Percentiles rank a stretch among this genome's conserved stretches.
Conservation (phyloP, 2,888 invertebrate species). For the Ectemnius lituratus region DNA sequence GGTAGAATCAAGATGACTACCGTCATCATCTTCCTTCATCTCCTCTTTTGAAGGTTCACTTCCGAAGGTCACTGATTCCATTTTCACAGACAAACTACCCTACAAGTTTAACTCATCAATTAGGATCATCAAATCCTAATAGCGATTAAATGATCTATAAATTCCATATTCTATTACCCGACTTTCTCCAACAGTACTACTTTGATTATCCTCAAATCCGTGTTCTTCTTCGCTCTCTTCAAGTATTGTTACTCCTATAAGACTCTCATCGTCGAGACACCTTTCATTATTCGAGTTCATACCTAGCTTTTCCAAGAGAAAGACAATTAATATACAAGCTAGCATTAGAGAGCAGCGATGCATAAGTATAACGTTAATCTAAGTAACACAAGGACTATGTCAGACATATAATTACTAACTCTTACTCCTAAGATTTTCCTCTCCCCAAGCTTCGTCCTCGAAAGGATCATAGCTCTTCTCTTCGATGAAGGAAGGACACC, state of each 20-base stretch:
- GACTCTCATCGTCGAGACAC: too few species aligned
- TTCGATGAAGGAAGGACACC: not conserved
- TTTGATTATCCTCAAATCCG: too few species aligned
- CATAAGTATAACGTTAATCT: not conserved
- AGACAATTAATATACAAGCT: not conserved
- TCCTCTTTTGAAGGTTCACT: not conserved
- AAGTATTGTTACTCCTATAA: too few species aligned
- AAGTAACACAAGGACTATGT: not conserved
- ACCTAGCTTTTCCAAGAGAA: too few species aligned
- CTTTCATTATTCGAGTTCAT: too few species aligned
- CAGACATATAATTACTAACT: not conserved
- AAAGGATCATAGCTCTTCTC: not conserved
- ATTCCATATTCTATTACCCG: too few species aligned
- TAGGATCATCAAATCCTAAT: not conserved
- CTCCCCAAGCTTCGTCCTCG: not conserved
- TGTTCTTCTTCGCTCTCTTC: too few species aligned
- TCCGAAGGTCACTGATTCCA: not conserved
- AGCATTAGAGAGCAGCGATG: too few species aligned
- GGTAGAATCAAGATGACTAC: too few species aligned
- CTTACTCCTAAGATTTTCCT: not conserved
- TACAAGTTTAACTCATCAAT: not conserved
- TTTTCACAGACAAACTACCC: not conserved
- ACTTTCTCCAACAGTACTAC: too few species aligned
- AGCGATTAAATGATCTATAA: too few species aligned
- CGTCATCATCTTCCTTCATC: not conserved